Evolutionary conservation across 2,797 vertebrate species (phyloP).

Genomic region (Columba guinea): DNA sequence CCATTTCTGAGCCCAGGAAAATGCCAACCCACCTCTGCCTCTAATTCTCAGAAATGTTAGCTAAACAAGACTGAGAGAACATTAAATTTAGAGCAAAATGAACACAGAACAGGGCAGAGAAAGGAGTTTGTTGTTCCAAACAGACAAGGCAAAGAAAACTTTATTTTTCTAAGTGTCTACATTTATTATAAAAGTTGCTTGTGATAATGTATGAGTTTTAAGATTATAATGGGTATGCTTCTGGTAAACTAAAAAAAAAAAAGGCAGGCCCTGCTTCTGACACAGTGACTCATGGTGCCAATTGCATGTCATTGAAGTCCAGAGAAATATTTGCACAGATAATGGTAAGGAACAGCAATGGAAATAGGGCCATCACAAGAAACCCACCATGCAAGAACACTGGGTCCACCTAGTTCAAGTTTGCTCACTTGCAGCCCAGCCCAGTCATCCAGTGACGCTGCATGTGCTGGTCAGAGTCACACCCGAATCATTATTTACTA

Average conservation of each 20-base stretch:
- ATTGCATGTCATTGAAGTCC: background rate
- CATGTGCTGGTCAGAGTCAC: background rate
- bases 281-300: background rate
- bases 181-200: background rate
- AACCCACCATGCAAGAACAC: background rate
- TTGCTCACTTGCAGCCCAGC: background rate
- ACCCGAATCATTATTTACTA: background rate
- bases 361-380: background rate
- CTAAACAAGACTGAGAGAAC: background rate
- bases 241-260: background rate
- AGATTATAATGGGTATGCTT: background rate
- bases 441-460: background rate
- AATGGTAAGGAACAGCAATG: background rate
- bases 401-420: background rate
- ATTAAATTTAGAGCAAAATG: background rate
- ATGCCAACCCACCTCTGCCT: slow-evolving; percentile 9
- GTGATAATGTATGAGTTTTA: background rate
- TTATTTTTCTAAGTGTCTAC: background rate
- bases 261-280: background rate
- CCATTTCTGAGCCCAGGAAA: slow-evolving; percentile 25
- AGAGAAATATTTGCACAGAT: background rate
- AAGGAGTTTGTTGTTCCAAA: background rate
- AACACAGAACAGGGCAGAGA: background rate
- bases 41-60: background rate
- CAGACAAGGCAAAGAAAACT: background rate